These are phyloP conservation scores for Hippopotamus amphibius DNA, from an alignment of 2,113 vertebrate genomes.

Conservation along the genomic window DNA sequence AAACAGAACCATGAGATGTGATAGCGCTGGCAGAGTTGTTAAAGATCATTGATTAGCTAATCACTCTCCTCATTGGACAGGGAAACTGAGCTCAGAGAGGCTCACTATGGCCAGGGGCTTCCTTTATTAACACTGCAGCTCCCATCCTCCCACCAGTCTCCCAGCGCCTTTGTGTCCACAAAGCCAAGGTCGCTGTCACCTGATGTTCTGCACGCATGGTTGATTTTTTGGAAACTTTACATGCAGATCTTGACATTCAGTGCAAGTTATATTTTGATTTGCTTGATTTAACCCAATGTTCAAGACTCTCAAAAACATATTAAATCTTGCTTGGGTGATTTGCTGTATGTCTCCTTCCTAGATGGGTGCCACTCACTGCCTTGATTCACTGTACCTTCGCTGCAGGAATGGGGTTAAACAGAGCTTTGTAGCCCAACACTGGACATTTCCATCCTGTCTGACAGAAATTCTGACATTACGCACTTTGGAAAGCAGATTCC, in stretches of 20 bases:
- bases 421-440: neutral
- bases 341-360: neutral
- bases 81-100: neutral
- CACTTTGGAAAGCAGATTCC: neutral
- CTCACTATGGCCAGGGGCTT: neutral
- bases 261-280: conserved; percentile 38
- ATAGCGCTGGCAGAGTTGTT: neutral
- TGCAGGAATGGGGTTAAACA: neutral
- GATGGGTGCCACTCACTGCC: neutral
- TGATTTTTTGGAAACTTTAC: neutral
- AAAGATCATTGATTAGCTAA: neutral
- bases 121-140: neutral
- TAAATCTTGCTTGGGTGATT: neutral
- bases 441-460: neutral
- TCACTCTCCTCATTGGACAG: neutral
- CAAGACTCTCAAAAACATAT: neutral
- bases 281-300: conserved; percentile 18
- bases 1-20: neutral
- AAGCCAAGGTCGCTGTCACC: conserved; percentile 39
- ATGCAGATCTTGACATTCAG: neutral
- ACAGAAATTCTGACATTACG: neutral
- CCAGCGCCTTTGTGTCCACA: neutral
- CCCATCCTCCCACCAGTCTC: neutral
- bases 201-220: neutral
- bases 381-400: neutral